phyloP scores from a whole-genome alignment of 1,140 invertebrate species.

The Ceratina calcarata region DNA sequence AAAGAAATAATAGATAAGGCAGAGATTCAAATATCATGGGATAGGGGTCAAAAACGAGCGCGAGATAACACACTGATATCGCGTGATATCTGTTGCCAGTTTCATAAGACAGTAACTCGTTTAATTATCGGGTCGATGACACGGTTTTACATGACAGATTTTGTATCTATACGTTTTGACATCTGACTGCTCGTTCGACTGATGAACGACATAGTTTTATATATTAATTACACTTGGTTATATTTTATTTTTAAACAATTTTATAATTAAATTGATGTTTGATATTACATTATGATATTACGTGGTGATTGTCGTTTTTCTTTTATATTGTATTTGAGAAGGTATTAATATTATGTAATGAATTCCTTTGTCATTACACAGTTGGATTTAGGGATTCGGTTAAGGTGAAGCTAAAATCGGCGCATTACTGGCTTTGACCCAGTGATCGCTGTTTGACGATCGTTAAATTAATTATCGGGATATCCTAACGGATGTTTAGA shows the following conservation, averaged over 20 bases:
- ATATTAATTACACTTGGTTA: no score
- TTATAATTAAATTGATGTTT: no score
- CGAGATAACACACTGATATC: constrained; percentile 42
- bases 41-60: constrained; percentile 36
- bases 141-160: not conserved
- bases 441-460: constrained; percentile 33
- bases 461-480: constrained; percentile 54
- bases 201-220: no score
- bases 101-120: constrained; percentile 37
- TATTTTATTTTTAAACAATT: no score
- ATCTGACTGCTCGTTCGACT: not conserved
- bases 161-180: constrained; percentile 20
- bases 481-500: constrained; percentile 52
- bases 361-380: no score
- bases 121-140: constrained; percentile 29
- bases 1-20: not conserved
- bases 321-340: no score
- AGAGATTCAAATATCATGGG: constrained; percentile 9
- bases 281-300: no score
- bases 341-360: no score
- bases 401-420: not conserved
- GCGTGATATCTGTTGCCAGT: constrained; percentile 45
- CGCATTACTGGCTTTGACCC: constrained; percentile 37
- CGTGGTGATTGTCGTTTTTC: no score
- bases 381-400: no score